Evolutionary conservation across 1,140 invertebrate genomes (phyloP), one percentile per base, ranked within the genome.

Genomic region (Lepidotrigona ventralis): DNA sequence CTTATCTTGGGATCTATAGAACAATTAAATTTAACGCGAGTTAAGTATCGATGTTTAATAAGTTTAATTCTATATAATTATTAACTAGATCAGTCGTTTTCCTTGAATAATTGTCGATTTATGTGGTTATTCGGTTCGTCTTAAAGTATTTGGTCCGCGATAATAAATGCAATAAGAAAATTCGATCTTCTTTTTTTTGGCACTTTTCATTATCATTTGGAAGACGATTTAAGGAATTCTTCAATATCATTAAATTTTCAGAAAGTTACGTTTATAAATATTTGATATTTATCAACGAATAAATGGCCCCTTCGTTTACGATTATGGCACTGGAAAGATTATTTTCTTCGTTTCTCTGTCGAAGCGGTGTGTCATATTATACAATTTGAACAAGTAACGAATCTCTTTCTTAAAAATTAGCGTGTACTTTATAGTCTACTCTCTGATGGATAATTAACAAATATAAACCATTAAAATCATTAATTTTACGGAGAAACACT

Each of bases 271-370:
- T 76, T 64, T 71, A 79, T 60, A 84, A 56, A 85, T 23, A 85
- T 69, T 70, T 83, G 69, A 15, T 71, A 9, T 17, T 46, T 46
- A 46, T 66, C 60, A 81, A 73, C 26, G 63, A 63, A 63, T 75
- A 85, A 70, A 73, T 85, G 70, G 78, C 72, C 76, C 71, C 74
- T 85, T 60, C 33, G 63, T 76, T 83, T 51, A 70, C 60, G 56
- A 79, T 60, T 89, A 89, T 89, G 87, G 79, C 83, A 89, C 85
- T 81, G 71, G 60, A 77, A 81, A 73, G 60, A 78, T 39, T 39
- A 1, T 17, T 85, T 71, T 78, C 68, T 56, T 56, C 29, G 4
- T 56, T 70, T 74, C 12, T 74, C 29, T 60, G 46, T 26, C 9
- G 39, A 74, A 73, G 23, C 12, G 12, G 0, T 17, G 54, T 39